Conservation (phyloP, 2,113 vertebrate species). For the Gopherus flavomarginatus region DNA sequence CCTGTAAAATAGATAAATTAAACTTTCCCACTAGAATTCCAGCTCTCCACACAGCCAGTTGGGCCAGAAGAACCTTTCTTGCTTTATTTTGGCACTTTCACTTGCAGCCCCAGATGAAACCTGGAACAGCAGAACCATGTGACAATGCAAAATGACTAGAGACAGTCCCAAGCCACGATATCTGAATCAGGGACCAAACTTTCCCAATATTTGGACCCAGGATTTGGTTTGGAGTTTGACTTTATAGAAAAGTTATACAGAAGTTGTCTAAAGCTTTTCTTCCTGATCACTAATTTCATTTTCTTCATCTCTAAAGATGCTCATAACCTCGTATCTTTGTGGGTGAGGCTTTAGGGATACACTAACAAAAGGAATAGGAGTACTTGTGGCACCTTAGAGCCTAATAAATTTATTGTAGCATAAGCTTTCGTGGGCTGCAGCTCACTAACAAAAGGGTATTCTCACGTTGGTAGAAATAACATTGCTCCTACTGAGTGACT, state of each 20-base stretch:
- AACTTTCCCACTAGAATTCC: neutral
- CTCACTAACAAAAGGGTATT: neutral
- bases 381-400: too few relatives aligned
- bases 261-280: neutral
- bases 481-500: neutral
- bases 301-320: neutral
- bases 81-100: rapidly evolving
- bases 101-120: neutral
- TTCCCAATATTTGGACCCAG: neutral
- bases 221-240: neutral
- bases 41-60: neutral
- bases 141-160: neutral
- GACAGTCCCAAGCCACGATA: neutral
- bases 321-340: neutral
- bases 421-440: too few relatives aligned
- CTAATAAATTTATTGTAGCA: too few relatives aligned
- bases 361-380: neutral
- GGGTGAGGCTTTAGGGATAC: neutral
- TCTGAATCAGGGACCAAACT: neutral
- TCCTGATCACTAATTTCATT: neutral
- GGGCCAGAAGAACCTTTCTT: neutral
- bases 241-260: neutral
- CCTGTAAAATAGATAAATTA: neutral
- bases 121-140: neutral
- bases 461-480: neutral